Conservation (phyloP, 2,797 vertebrate genomes). For the Neosilurus mollespiculum region DNA sequence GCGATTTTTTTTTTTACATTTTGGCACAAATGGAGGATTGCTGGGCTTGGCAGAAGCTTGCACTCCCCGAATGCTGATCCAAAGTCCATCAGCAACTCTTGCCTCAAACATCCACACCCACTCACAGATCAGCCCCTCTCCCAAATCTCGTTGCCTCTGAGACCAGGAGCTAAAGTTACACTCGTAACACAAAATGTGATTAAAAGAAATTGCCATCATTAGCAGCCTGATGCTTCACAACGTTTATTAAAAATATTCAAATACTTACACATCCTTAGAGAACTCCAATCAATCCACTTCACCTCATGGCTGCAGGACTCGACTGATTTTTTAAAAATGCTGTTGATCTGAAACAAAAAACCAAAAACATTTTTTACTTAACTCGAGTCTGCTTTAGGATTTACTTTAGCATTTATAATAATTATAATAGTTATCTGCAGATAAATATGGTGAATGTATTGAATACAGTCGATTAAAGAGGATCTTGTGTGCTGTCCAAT, state of each 20-base stretch:
- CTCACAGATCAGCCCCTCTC: no score
- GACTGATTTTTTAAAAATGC: background rate
- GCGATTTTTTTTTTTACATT: no score
- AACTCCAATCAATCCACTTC: background rate
- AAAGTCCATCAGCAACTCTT: no score
- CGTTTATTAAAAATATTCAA: background rate
- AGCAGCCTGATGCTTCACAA: background rate
- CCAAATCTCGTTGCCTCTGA: no score
- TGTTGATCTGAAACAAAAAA: background rate
- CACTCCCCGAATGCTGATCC: no score
- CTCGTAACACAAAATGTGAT: no score
- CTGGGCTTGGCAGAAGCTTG: no score
- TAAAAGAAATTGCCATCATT: no score
- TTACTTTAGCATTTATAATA: background rate
- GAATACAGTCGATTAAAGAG: background rate
- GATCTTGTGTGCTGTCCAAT: background rate
- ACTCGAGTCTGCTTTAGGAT: background rate
- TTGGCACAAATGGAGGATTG: no score
- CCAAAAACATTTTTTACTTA: background rate
- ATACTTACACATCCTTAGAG: background rate
- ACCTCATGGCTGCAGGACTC: conserved; percentile 3
- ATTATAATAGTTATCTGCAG: background rate
- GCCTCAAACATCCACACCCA: no score
- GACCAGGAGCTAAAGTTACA: no score
- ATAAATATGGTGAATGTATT: background rate